Evolutionary conservation across 2,888 invertebrate genomes (phyloP).

Genomic region (Phalangium opilio): DNA sequence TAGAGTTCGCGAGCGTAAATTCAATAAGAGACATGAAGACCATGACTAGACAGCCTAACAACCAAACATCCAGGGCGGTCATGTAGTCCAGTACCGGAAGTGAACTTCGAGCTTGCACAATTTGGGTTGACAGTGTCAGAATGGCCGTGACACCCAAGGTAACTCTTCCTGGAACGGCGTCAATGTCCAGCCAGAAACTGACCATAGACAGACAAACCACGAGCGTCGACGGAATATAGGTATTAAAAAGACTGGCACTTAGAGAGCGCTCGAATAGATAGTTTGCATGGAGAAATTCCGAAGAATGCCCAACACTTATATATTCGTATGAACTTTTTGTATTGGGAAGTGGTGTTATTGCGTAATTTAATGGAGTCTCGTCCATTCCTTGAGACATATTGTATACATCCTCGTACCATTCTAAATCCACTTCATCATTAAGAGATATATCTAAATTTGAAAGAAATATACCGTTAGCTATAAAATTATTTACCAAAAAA

Average conservation of each 20-base stretch:
- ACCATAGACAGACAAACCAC: slow-evolving; percentile 13
- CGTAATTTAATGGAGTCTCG: too few relatives aligned
- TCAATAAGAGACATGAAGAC: slow-evolving; percentile 10
- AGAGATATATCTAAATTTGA: too few relatives aligned
- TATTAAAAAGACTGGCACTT: slow-evolving; percentile 10
- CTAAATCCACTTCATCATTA: neutral
- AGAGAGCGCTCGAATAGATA: slow-evolving; percentile 10
- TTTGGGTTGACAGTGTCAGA: slow-evolving; percentile 6
- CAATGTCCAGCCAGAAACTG: slow-evolving; percentile 14
- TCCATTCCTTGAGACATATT: too few relatives aligned
- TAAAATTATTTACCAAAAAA: too few relatives aligned
- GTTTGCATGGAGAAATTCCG: neutral
- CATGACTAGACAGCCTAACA: slow-evolving; percentile 8
- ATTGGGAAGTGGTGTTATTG: too few relatives aligned
- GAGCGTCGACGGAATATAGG: slow-evolving; percentile 12
- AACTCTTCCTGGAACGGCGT: slow-evolving; percentile 16
- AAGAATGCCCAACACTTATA: too few relatives aligned
- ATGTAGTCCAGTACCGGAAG: slow-evolving; percentile 10
- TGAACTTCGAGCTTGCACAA: too few relatives aligned
- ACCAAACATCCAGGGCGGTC: slow-evolving; percentile 12
- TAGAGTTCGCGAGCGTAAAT: slow-evolving; percentile 7
- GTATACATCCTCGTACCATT: slow-evolving; percentile 5
- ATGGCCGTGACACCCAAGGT: slow-evolving; percentile 11
- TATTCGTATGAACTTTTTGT: too few relatives aligned
- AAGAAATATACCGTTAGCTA: too few relatives aligned